Conservation (phyloP, 2,113 vertebrate genomes). For the Rhineura floridana region DNA sequence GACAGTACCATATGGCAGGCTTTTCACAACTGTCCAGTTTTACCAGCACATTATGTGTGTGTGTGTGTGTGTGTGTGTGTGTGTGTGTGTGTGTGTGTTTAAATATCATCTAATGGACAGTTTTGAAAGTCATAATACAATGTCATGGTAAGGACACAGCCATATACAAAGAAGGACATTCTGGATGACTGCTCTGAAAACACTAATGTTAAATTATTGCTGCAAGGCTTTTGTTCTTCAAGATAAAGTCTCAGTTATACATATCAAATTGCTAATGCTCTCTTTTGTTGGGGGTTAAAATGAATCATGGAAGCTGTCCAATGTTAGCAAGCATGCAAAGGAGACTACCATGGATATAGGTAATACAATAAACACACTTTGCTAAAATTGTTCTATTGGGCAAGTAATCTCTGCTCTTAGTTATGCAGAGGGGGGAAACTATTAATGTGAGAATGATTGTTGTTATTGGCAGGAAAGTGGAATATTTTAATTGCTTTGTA, state of each 20-base stretch:
- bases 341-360: neutral
- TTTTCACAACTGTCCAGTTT: neutral
- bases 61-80: too few species aligned
- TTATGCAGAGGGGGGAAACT: neutral
- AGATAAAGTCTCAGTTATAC: slow-evolving; percentile 14
- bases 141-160: neutral
- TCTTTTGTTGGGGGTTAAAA: slow-evolving; percentile 33
- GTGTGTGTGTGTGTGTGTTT: too few species aligned
- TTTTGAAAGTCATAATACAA: neutral
- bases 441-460: neutral
- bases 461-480: neutral
- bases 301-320: slow-evolving; percentile 42
- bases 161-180: neutral
- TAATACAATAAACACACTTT: neutral
- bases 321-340: neutral
- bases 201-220: neutral
- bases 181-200: neutral
- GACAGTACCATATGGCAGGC: neutral
- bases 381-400: slow-evolving; percentile 17
- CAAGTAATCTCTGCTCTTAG: slow-evolving; percentile 15
- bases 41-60: neutral
- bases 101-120: neutral
- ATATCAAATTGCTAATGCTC: slow-evolving; percentile 28
- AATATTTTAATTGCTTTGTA: neutral
- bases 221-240: slow-evolving; percentile 17